Evolutionary conservation across 2,888 invertebrate species (phyloP), one percentile per base, ranked within the genome.

Genomic region (Aporophyla nigra): DNA sequence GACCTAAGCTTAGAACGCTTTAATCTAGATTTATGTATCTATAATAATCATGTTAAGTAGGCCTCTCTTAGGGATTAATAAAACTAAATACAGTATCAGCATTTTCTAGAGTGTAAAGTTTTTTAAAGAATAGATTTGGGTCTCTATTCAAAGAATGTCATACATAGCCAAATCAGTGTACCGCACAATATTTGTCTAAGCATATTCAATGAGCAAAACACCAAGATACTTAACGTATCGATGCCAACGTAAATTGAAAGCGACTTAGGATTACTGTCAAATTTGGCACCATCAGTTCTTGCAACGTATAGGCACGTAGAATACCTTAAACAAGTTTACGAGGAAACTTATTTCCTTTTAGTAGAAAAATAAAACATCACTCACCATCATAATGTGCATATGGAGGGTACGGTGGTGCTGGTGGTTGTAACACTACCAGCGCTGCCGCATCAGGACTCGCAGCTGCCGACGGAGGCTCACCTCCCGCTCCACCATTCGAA

Each of bases 341-440:
- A 33, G 56, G 14, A 5, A 61, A 6, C 6, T 33, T 1, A n/a
- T n/a, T 14, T 62, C n/a, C 5, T 16, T 61, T 2, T 6, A 6
- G 0, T 27, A 62, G 1, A 40, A 62, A 7, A 40, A 21, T 51
- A 43, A 53, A 66, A 5, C 2, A 1, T 51, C 10, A 85, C 94
- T 94, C 86, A 96, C 96, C 95, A 86, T 96, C 96, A 84, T 96
- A 96, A 89, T 97, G 96, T 54, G 96, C 96, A 86, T 95, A 96
- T 5, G 96, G 96, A 71, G 96, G 95, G 87, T 96, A 96, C 5
- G 96, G 96, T 53, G 95, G 96, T 71, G 96, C 96, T 63, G 96
- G 96, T 0, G 97, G 96, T 83, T 97, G 96, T 19, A 96, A 89
- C 56, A 96, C 97, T 14, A 95, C 96, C 76, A 96, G 90, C 27